phyloP scores from a whole-genome alignment of 2,113 vertebrate genomes.

The Centropristis striata region DNA sequence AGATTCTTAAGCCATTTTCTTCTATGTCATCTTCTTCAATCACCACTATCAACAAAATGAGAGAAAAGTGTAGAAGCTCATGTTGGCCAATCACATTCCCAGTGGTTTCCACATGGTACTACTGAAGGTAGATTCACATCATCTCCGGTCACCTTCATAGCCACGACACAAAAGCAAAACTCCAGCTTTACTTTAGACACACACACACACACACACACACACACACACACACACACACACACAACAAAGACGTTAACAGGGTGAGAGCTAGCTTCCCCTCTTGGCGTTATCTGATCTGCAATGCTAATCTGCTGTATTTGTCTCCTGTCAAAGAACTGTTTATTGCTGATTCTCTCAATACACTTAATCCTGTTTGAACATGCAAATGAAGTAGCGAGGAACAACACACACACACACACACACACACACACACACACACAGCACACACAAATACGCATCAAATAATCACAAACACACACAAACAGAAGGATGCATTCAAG shows the following conservation, averaged over 20 bases:
- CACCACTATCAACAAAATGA: neutral
- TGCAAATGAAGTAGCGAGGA: constrained; percentile 52
- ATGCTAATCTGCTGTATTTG: constrained; percentile 52
- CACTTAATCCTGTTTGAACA: constrained; percentile 67
- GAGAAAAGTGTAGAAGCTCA: neutral
- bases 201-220: constrained; percentile 27
- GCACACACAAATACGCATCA: neutral
- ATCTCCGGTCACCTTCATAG: neutral
- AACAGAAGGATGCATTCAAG: constrained; percentile 31
- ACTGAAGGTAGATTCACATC: neutral
- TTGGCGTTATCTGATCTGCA: constrained; percentile 57
- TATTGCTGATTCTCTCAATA: constrained; percentile 60
- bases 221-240: constrained; percentile 17
- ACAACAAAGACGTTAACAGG: constrained; percentile 29
- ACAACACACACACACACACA: constrained; percentile 17
- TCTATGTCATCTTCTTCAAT: neutral
- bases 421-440: constrained; percentile 10
- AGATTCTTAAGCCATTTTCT: neutral
- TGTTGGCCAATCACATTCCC: neutral
- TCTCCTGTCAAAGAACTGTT: constrained; percentile 61
- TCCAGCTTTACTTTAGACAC: neutral
- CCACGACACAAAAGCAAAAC: neutral
- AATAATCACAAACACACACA: constrained; percentile 25
- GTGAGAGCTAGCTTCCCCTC: constrained; percentile 23
- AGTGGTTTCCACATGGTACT: neutral